phyloP scores from a whole-genome alignment of 2,888 invertebrate genomes.

The Empis livida region DNA sequence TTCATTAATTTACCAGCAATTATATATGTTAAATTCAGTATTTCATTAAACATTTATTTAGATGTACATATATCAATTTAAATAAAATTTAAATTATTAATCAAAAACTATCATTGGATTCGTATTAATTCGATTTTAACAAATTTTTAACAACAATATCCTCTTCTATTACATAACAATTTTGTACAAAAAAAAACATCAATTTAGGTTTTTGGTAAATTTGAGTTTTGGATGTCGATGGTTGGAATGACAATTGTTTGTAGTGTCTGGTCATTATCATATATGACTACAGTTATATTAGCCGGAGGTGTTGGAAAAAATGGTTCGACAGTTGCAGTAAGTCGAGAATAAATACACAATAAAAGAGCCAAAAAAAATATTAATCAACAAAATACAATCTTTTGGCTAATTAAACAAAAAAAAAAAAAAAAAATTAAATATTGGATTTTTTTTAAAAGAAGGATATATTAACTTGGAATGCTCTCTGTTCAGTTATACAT shows the following conservation, averaged over 20 bases:
- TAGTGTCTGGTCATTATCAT: slow-evolving; percentile 56
- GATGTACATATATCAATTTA: too few relatives aligned
- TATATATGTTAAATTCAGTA: too few relatives aligned
- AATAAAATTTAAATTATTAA: too few relatives aligned
- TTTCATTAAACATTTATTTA: too few relatives aligned
- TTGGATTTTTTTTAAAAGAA: too few relatives aligned
- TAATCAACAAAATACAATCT: slow-evolving; percentile 14
- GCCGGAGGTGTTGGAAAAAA: slow-evolving; percentile 96
- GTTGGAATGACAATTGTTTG: slow-evolving; percentile 60
- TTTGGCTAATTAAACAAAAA: slow-evolving; percentile 22
- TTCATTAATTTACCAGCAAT: too few relatives aligned
- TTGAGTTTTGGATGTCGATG: slow-evolving; percentile 65
- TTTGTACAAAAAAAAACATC: slow-evolving; percentile 1
- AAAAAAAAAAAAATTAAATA: too few relatives aligned
- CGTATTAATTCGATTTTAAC: too few relatives aligned
- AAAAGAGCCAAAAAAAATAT: background rate
- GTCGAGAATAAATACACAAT: slow-evolving; percentile 35
- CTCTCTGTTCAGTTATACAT: too few relatives aligned
- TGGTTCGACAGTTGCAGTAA: slow-evolving; percentile 98
- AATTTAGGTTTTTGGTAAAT: slow-evolving; percentile 42
- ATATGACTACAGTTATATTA: slow-evolving; percentile 66
- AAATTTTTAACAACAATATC: too few relatives aligned
- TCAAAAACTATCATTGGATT: too few relatives aligned
- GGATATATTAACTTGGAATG: too few relatives aligned
- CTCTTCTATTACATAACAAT: background rate